Evolutionary conservation across 2,888 invertebrate species (phyloP).

Genomic region (Hypomecis punctinalis): DNA sequence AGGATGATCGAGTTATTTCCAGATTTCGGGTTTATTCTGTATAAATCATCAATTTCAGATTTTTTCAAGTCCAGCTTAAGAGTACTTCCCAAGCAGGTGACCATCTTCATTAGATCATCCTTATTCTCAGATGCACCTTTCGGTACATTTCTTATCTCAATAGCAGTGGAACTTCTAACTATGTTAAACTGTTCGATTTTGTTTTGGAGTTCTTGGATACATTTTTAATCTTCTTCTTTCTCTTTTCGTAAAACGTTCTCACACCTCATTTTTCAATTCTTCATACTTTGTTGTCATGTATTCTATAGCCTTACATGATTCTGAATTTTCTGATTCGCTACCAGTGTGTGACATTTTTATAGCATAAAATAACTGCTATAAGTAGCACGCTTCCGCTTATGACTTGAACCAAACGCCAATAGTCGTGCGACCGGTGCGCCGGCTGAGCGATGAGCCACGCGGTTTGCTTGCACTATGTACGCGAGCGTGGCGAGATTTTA

Average conservation of each 20-base stretch:
- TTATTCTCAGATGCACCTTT: neutral
- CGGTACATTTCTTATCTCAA: constrained; percentile 1
- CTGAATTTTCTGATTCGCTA: too few species aligned
- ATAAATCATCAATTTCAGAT: neutral
- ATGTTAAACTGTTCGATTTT: neutral
- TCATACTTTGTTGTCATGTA: neutral
- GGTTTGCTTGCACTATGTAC: too few species aligned
- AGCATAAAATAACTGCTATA: too few species aligned
- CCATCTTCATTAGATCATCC: neutral
- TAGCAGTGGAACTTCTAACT: neutral
- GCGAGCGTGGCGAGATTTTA: too few species aligned
- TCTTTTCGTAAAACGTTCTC: neutral
- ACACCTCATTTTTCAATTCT: neutral
- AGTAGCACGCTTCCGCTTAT: too few species aligned
- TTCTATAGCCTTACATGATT: neutral
- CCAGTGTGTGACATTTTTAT: too few species aligned
- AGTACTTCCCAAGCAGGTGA: neutral
- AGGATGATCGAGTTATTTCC: neutral
- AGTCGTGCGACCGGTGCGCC: too few species aligned
- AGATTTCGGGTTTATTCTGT: constrained; percentile 2
- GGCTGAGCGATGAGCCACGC: too few species aligned
- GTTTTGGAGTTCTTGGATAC: neutral
- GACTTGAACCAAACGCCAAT: too few species aligned
- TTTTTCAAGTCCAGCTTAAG: neutral
- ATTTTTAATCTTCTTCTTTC: neutral